Conservation (phyloP, 1,140 invertebrate genomes). For the Radopholus similis region DNA sequence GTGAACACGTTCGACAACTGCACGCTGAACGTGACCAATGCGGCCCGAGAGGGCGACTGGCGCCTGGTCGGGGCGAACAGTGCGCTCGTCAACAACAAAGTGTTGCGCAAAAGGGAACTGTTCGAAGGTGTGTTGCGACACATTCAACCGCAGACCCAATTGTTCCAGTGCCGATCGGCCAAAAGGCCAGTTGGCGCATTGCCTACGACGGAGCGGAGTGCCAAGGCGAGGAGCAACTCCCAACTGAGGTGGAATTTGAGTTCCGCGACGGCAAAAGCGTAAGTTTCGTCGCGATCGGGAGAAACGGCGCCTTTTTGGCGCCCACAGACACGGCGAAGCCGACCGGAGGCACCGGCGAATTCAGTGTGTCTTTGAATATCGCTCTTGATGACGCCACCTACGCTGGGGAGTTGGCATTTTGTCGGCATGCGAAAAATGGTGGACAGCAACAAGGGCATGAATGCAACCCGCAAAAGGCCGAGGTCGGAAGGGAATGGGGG, state of each 20-base stretch:
- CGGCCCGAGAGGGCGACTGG: background rate
- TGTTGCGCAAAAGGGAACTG: too few relatives aligned
- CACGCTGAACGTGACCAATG: slow-evolving; percentile 21
- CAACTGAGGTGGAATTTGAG: too few relatives aligned
- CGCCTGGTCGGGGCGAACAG: too few relatives aligned
- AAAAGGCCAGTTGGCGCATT: slow-evolving; percentile 10
- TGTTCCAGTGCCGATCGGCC: slow-evolving; percentile 7
- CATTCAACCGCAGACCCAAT: too few relatives aligned
- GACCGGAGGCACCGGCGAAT: slow-evolving; percentile 44
- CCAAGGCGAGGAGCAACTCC: background rate
- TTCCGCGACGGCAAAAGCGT: too few relatives aligned
- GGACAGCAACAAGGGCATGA: slow-evolving; percentile 16
- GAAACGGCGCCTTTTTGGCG: slow-evolving; percentile 22
- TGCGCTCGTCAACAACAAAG: too few relatives aligned
- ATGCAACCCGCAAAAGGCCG: slow-evolving; percentile 51
- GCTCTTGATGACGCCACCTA: slow-evolving; percentile 29
- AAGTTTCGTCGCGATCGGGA: slow-evolving; percentile 8
- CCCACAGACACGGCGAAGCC: slow-evolving; percentile 24
- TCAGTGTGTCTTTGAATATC: slow-evolving; percentile 27
- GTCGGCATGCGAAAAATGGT: slow-evolving; percentile 20
- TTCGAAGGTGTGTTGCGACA: too few relatives aligned
- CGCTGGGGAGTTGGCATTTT: slow-evolving; percentile 30
- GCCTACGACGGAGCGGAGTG: slow-evolving; percentile 16
- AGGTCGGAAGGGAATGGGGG: too few relatives aligned
- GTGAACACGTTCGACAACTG: slow-evolving; percentile 65